Evolutionary conservation across 2,888 invertebrate genomes (phyloP).

Genomic region (Melanchra persicariae): DNA sequence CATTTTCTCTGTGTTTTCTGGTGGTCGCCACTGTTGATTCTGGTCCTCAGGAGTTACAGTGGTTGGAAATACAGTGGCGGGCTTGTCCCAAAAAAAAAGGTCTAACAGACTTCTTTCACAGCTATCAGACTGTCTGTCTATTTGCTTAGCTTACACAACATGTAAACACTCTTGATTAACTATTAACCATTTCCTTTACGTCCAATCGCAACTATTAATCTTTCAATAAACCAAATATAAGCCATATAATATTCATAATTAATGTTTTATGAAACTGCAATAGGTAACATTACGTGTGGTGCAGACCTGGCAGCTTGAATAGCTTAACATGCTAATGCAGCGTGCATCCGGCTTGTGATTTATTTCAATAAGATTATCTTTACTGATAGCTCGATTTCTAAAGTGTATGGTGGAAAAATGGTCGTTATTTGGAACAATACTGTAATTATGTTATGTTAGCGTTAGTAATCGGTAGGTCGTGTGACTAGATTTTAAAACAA

Average conservation of each 20-base stretch:
- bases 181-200: not conserved
- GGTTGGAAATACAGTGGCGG: too few species aligned
- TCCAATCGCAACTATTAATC: not conserved
- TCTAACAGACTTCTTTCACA: not conserved
- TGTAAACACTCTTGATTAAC: not conserved
- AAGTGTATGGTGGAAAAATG: constrained; percentile 17
- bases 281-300: constrained; percentile 25
- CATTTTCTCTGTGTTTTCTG: too few species aligned
- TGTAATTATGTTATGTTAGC: constrained; percentile 6
- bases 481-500: too few species aligned
- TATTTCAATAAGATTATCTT: constrained; percentile 59
- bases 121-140: too few species aligned
- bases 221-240: constrained; percentile 12
- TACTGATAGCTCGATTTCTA: constrained; percentile 48
- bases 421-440: constrained; percentile 28
- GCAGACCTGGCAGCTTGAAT: constrained; percentile 37
- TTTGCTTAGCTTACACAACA: too few species aligned
- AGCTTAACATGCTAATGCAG: constrained; percentile 48
- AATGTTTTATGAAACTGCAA: constrained; percentile 34
- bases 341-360: constrained; percentile 64
- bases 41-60: too few species aligned
- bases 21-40: too few species aligned
- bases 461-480: not conserved
- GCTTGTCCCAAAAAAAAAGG: too few species aligned
- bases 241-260: constrained; percentile 7